Evolutionary conservation across 53 echinoderm and acorn worm genomes (phyloP).

Genomic region (Echinarachnius parma): DNA sequence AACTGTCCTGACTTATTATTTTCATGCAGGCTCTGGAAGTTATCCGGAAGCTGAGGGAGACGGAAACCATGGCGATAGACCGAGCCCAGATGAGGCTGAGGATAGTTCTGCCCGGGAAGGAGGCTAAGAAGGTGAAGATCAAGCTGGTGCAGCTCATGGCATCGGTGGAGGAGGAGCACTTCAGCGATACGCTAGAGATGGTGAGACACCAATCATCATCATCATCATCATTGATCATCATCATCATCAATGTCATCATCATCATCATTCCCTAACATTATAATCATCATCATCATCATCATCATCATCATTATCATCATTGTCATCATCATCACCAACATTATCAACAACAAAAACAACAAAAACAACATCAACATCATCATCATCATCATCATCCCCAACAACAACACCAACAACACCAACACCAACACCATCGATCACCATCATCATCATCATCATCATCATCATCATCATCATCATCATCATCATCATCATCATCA

Average conservation of each 20-base stretch:
- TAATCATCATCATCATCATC: not conserved
- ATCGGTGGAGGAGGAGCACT: constrained; percentile 81
- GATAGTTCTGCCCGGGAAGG: constrained; percentile 78
- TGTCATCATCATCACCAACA: not conserved
- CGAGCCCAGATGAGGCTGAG: constrained; percentile 93
- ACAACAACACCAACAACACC: not conserved
- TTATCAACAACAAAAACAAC: not conserved
- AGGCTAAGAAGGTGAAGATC: constrained; percentile 88
- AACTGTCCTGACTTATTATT: no score
- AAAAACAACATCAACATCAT: not conserved
- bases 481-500: constrained; percentile 6
- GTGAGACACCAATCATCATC: constrained; percentile 61
- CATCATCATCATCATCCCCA: not conserved
- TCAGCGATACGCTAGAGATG: constrained; percentile 77
- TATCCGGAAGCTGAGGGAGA: constrained; percentile 89
- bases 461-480: not conserved
- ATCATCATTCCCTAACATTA: constrained; percentile 1
- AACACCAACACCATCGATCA: not conserved
- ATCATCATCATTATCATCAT: not conserved
- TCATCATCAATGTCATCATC: constrained; percentile 1
- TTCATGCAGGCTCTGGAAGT: constrained; percentile 80
- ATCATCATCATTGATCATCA: no score
- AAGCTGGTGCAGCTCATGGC: constrained; percentile 75
- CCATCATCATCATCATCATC: constrained; percentile 5
- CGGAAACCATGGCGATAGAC: constrained; percentile 88